Conservation (phyloP, 2,888 invertebrate genomes). For the Pristionchus fissidentatus region DNA sequence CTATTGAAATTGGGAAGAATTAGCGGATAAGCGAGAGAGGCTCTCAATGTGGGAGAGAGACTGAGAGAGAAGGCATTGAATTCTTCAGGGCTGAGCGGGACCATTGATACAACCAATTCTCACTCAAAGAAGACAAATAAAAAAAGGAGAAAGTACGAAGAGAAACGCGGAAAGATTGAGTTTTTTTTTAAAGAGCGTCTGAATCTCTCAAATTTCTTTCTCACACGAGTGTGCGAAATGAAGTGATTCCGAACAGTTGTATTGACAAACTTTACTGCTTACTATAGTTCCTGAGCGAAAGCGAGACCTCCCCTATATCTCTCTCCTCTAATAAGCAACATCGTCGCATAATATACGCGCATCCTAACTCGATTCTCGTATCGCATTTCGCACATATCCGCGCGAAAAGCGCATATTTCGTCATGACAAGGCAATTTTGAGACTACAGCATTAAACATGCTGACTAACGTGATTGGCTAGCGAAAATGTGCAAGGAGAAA, state of each 20-base stretch:
- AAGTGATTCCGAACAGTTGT: background rate
- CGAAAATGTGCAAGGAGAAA: too few relatives aligned
- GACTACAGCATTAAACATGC: background rate
- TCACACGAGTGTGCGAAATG: background rate
- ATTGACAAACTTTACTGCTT: background rate
- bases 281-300: background rate
- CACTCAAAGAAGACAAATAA: background rate
- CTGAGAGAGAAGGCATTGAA: background rate
- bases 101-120: too few relatives aligned
- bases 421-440: background rate
- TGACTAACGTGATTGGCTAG: background rate
- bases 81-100: background rate
- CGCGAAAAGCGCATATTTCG: constrained; percentile 3
- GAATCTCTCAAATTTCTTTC: background rate
- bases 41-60: constrained; percentile 3
- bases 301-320: constrained; percentile 32
- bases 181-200: background rate
- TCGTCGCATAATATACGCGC: background rate
- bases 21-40: constrained; percentile 34
- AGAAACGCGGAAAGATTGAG: background rate
- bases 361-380: constrained; percentile 22
- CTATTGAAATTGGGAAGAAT: constrained; percentile 1
- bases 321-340: background rate
- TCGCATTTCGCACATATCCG: too few relatives aligned
- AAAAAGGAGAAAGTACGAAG: background rate